Evolutionary conservation across 2,113 vertebrate species (phyloP), one percentile per base, ranked within the genome.

Genomic region (Phyllopteryx taeniolatus): DNA sequence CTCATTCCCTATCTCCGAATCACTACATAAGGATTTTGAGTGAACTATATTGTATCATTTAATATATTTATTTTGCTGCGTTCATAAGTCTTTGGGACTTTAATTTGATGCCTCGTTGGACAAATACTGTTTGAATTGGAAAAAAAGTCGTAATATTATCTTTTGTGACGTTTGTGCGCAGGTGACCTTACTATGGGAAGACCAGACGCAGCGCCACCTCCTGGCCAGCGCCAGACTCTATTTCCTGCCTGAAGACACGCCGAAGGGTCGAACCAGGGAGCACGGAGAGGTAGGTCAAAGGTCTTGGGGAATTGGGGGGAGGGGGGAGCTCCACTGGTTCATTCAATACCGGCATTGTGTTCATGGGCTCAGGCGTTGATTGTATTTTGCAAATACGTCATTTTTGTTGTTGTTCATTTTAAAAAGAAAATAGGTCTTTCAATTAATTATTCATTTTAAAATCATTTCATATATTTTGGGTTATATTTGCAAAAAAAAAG

Each of bases 201-300:
- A 94, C 75, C 90, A 91, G 78, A 72, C 81, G 1, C 91, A 90
- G 68, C 90, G 59, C 83, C 91, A 92, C 79, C 90, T 91, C 54
- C 86, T 94, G 89, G 92, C 93, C 83, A 94, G 93, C 33, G 81
- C 89, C 60, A 88, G 93, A 72, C 93, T 94, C 31, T 94, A 94
- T 86, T 94, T 92, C 79, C 78, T 92, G 66, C 93, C 93, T 0
- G 93, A 94, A 69, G 91, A 94, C 89, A 94, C 93, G 0, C 93
- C 93, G 0, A 92, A 89, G 76, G 93, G 93, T 35, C 88, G 93
- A 60, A 90, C 86, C 17, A 76, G 79, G 56, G 92, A 93, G 69
- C 93, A 94, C 0, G 93, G 93, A 71, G 91, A 94, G 93, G 93
- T 94, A 74, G 78, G 86, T 68, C 64, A 4, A 42, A 76, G 64